These are phyloP conservation scores for Cistogaster globosa DNA, from an alignment of 2,888 invertebrate species.

Conservation along the genomic window DNA sequence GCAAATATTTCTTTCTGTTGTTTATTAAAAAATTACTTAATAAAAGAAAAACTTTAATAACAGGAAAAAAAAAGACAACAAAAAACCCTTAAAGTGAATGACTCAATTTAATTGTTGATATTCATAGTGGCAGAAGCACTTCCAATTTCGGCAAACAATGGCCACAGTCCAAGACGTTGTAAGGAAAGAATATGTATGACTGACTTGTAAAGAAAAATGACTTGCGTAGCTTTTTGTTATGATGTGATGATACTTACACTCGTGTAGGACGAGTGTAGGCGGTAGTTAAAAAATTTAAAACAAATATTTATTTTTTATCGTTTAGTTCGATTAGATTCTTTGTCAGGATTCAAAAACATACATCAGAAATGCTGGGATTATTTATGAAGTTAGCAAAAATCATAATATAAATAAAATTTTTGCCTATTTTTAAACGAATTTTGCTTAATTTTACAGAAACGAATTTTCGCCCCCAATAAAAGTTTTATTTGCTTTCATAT, in stretches of 20 bases:
- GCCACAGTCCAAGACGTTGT: constrained; percentile 7
- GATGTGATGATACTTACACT: neutral
- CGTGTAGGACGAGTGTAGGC: neutral
- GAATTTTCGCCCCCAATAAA: too few species aligned
- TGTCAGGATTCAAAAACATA: too few species aligned
- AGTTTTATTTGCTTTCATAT: too few species aligned
- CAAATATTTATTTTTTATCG: neutral
- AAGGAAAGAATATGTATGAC: constrained; percentile 35
- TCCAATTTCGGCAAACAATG: constrained; percentile 58
- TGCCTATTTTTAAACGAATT: too few species aligned
- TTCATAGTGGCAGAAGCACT: constrained; percentile 31
- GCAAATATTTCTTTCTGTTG: constrained; percentile 31
- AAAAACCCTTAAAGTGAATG: constrained; percentile 41
- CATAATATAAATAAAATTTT: too few species aligned
- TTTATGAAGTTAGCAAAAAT: too few species aligned
- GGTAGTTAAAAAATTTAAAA: neutral
- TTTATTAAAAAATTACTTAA: constrained; percentile 47
- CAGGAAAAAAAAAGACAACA: constrained; percentile 8
- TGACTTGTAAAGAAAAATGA: neutral
- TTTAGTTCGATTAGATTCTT: too few species aligned
- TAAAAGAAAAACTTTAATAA: constrained; percentile 63
- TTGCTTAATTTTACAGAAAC: too few species aligned
- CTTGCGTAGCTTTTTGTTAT: constrained; percentile 3
- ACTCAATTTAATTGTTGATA: constrained; percentile 54
- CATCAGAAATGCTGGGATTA: too few species aligned